phyloP scores from a whole-genome alignment of 2,888 invertebrate genomes.

The Parnassius glacialis region DNA sequence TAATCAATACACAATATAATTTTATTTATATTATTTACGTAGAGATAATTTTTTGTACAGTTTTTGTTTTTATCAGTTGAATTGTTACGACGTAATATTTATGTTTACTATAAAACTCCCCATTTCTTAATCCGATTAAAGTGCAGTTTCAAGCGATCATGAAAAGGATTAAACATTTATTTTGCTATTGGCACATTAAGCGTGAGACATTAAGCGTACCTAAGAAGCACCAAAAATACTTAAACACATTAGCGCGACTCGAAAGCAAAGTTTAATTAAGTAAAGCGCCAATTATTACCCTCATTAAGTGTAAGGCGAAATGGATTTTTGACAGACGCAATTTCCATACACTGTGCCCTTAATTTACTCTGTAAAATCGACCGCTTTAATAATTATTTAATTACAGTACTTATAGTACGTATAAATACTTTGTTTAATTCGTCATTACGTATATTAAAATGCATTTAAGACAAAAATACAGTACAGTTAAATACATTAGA shows the following conservation, averaged over 20 bases:
- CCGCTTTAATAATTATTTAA: conserved; percentile 31
- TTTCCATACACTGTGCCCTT: conserved; percentile 31
- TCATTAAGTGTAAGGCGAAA: conserved; percentile 39
- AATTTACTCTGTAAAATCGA: conserved; percentile 27
- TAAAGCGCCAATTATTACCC: conserved; percentile 41
- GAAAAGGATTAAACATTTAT: conserved; percentile 46
- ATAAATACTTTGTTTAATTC: conserved; percentile 19
- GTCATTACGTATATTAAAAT: background rate
- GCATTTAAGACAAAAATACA: background rate
- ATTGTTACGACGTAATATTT: no score
- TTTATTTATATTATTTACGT: no score
- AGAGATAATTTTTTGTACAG: no score
- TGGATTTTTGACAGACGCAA: conserved; percentile 39
- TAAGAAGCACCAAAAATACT: conserved; percentile 30
- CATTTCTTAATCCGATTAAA: no score
- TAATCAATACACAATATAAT: no score
- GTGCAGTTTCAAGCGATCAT: conserved; percentile 26
- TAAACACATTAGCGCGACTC: conserved; percentile 33
- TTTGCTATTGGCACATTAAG: conserved; percentile 37
- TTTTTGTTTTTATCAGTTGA: no score
- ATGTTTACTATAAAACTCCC: no score
- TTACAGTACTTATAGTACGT: conserved; percentile 23
- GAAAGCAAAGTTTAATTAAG: conserved; percentile 44
- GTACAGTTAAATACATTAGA: no score
- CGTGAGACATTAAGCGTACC: conserved; percentile 33